A percentile compares a stretch with the other conserved stretches of the same genome.
phyloP scores from a whole-genome alignment of 2,113 vertebrate species.

The Pica pica region DNA sequence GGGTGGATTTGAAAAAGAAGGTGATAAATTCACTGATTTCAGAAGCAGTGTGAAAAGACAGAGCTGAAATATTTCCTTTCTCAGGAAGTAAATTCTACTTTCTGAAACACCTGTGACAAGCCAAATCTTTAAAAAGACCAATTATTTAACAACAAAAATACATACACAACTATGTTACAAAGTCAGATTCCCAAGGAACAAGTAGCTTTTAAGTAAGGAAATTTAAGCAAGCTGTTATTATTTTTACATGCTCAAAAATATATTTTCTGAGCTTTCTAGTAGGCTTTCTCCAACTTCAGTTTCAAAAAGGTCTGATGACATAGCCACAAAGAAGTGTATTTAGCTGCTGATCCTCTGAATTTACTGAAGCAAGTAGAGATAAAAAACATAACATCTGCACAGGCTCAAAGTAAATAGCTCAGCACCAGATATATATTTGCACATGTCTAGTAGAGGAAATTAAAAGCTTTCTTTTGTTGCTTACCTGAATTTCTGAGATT shows the following conservation, averaged over 20 bases:
- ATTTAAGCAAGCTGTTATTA: neutral
- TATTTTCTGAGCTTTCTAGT: neutral
- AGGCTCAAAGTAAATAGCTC: neutral
- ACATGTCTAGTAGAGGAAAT: neutral
- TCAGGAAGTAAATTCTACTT: neutral
- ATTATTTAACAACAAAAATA: neutral
- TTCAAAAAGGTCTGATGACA: neutral
- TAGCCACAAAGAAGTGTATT: neutral
- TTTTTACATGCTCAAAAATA: neutral
- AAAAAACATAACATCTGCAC: neutral
- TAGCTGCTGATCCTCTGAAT: neutral
- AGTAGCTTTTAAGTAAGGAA: neutral
- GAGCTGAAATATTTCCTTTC: neutral
- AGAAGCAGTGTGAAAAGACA: neutral
- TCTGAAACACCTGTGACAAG: neutral
- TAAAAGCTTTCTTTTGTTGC: neutral
- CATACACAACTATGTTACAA: neutral
- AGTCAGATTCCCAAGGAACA: neutral
- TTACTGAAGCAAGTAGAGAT: neutral
- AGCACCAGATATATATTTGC: neutral
- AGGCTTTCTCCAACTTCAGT: neutral
- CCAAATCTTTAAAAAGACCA: neutral
- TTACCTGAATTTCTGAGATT: neutral
- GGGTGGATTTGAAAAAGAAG: neutral
- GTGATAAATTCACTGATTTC: neutral